Base-by-base conservation (phyloP, 2,797 vertebrate genomes). In the Phaenicophaeus curvirostris region DNA sequence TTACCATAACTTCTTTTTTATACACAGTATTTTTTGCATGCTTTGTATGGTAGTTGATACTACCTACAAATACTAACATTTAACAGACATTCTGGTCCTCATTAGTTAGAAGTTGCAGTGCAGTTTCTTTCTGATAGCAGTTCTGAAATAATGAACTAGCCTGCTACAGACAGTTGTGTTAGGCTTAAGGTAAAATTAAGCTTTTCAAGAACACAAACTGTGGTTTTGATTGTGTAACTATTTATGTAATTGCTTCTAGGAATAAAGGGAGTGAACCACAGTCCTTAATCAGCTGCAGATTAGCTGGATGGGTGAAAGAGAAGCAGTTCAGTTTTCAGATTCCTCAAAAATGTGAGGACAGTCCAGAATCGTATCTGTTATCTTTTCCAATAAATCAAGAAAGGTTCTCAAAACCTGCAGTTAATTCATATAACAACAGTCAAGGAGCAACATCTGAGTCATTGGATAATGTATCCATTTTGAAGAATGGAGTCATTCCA, bases 281-380 rank as follows among this genome's bases (percentile, higher is more conserved):
- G 42, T 97, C 68, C n/a, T 96, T 99, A 82, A 98, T 98, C 91
- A 97, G 95, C 95, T 99, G 98, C 93, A 98, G 97, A 91, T 98
- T 99, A 93, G 98, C 98, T 74, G 98, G 98, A 94, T 99, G 99
- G 99, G 98, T 99, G 94, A 98, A 98, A 71, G 96, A 97, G 62
- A 97, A 98, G 37, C 99, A 99, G 83, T 99, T 99, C 95, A 96
- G 94, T 53, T 75, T 98, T 82, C 76, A 96, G 11, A 66, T 95
- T 58, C 94, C 95, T 66, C 75, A 50, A 25, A 57, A 75, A 57
- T 46, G 3, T 46, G 96, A 91, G 4, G 17, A 14, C 9, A 63
- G n/a, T 81, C 66, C 85, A 5, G 53, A 59, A 30, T 54, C 7
- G 0, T 42, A 63, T 65, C 24, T 61, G 39, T 66, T 79, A 55